phyloP scores from a whole-genome alignment of 2,888 invertebrate genomes.

The Cataglyphis cursor region DNA sequence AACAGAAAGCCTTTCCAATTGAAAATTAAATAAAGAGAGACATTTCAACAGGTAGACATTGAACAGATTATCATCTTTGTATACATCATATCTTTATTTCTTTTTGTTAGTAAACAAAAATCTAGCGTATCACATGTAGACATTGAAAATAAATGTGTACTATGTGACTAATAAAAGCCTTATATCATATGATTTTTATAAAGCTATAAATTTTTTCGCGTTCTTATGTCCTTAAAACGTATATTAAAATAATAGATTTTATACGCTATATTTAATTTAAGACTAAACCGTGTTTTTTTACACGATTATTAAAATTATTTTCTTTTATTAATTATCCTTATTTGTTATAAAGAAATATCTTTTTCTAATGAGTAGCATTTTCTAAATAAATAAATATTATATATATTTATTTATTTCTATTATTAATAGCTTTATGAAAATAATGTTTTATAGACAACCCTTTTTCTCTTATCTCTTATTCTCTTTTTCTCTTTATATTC shows the following conservation, averaged over 20 bases:
- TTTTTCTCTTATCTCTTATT: not conserved
- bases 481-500: not conserved
- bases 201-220: not conserved
- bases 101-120: slow-evolving; percentile 48
- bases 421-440: not conserved
- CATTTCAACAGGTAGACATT: not conserved
- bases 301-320: not conserved
- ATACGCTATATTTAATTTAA: not conserved
- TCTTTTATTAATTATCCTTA: not conserved
- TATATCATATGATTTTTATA: slow-evolving; percentile 60
- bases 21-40: not conserved
- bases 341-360: not conserved
- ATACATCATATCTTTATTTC: not conserved
- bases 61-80: not conserved
- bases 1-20: not conserved
- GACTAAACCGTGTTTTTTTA: not conserved
- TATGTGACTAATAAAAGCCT: slow-evolving; percentile 68
- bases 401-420: not conserved
- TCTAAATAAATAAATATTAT: not conserved
- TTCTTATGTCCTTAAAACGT: not conserved
- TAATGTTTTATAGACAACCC: not conserved
- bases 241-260: not conserved
- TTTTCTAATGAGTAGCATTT: not conserved
- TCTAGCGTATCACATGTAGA: slow-evolving; percentile 46
- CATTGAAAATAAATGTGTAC: slow-evolving; percentile 71